A percentile compares a stretch with the other conserved stretches of the same genome.
Evolutionary conservation across 2,113 vertebrate genomes (phyloP).

Genomic region (Nymphicus hollandicus): DNA sequence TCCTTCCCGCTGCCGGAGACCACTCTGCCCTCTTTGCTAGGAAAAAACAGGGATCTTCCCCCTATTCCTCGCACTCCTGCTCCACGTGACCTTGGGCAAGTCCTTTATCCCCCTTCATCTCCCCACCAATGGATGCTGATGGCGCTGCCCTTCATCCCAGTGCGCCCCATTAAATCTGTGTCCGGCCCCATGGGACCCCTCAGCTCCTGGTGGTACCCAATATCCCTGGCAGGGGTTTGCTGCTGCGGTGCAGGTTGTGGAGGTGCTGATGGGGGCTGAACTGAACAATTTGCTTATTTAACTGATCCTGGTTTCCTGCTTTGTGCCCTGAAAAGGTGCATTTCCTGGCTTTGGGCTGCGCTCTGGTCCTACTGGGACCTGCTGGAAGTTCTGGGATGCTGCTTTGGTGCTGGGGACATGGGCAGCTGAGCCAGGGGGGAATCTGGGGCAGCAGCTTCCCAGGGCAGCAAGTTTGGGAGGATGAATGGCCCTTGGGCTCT

Average conservation of each 20-base stretch:
- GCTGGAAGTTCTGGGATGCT: neutral
- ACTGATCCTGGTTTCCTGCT: neutral
- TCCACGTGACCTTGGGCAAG: neutral
- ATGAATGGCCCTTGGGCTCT: neutral
- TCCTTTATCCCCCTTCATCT: fast-evolving
- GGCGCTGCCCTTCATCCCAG: fast-evolving
- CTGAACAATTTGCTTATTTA: neutral
- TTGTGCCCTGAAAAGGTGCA: neutral
- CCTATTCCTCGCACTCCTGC: fast-evolving
- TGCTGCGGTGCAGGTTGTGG: neutral
- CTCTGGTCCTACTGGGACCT: neutral
- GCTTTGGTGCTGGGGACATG: neutral
- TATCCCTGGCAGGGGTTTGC: neutral
- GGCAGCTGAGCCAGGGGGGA: neutral
- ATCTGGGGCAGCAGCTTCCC: neutral
- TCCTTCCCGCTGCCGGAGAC: neutral
- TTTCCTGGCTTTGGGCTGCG: neutral
- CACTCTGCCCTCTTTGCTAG: fast-evolving
- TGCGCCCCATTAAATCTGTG: fast-evolving
- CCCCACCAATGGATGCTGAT: fast-evolving
- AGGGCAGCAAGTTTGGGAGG: neutral
- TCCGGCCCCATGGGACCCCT: fast-evolving
- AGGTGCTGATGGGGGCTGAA: neutral
- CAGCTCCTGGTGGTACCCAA: fast-evolving
- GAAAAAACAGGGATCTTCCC: neutral